A percentile compares a stretch with the other conserved stretches of the same genome.
Conservation (phyloP, 2,888 invertebrate genomes). For the Criorhina ranunculi region DNA sequence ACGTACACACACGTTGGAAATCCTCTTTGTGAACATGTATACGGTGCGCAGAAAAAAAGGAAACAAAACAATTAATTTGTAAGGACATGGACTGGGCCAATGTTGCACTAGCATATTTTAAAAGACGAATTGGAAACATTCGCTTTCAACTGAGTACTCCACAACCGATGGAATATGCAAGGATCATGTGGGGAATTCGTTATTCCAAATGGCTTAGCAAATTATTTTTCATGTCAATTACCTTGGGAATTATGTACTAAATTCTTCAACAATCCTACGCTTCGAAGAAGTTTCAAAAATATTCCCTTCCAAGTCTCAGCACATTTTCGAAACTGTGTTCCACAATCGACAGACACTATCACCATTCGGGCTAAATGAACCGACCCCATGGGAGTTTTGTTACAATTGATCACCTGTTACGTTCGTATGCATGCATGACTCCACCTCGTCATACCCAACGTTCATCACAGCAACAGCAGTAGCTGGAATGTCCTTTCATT, state of each 20-base stretch:
- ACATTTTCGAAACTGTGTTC: slow-evolving; percentile 29
- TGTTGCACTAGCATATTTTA: slow-evolving; percentile 24
- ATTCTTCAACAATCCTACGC: too few species aligned
- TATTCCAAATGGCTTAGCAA: neutral
- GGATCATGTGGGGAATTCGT: neutral
- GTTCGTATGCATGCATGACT: slow-evolving; percentile 78
- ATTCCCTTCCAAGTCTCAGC: slow-evolving; percentile 5
- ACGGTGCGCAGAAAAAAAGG: neutral
- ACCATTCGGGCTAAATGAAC: slow-evolving; percentile 1
- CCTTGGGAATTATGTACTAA: too few species aligned
- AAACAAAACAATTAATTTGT: slow-evolving; percentile 11
- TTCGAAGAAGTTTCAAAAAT: neutral
- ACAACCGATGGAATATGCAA: neutral
- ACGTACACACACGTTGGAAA: slow-evolving; percentile 38
- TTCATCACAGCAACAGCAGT: slow-evolving; percentile 35
- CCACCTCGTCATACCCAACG: slow-evolving; percentile 44
- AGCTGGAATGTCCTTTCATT: slow-evolving; percentile 24
- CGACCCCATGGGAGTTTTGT: slow-evolving; percentile 81
- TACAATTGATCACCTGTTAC: slow-evolving; percentile 83
- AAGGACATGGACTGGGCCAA: slow-evolving; percentile 9
- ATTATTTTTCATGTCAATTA: neutral
- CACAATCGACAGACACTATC: neutral
- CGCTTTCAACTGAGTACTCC: neutral
- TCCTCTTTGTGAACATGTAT: slow-evolving; percentile 21
- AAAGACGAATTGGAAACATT: neutral